Evolutionary conservation across 2,888 invertebrate species (phyloP), one percentile per base, ranked within the genome.

Genomic region (Drosophila lutescens): DNA sequence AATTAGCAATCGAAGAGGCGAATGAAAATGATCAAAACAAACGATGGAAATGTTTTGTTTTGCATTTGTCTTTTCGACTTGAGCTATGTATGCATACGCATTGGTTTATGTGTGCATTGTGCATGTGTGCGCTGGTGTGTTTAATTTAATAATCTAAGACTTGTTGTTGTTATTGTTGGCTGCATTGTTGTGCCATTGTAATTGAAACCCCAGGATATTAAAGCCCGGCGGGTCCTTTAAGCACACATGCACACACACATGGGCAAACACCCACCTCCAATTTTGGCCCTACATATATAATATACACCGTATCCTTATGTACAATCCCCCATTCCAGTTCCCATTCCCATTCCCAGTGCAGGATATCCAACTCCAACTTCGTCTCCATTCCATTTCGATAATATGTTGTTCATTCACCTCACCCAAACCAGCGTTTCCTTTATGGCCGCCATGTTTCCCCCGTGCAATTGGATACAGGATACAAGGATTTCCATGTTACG

Each of bases 391-490:
- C 46, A 40, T 74, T 83, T 69, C 85, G 79, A 83, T 83, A 83
- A 80, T 79, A 75, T 75, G 78, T 86, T 83, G 87, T 86, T 79
- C 87, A 83, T 84, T 83, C 87, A 83, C 87, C 82, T 84, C 84
- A 50, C 73, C 67, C 69, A 63, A 38, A 55, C 72, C 68, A 51
- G 49, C 44, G 46, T 49, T 43, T 51, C 50, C 51, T 32, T 55
- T 44, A 65, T 68, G 61, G 79, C 73, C 74, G 69, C 69, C 70
- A 69, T 86, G 68, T 80, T 82, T 75, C 60, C 62, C 68, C 66
- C 66, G 66, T 79, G 74, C 82, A 76, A 81, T 69, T 66, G 71
- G 49, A 32, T 32, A 32, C 17, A 32, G 30, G 32, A 32, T 17
- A 12, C 30, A 47, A 17, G 32, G 47, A 60, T 32, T 32, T 12